Conservation (phyloP, 2,113 vertebrate species). For the Seriola quinqueradiata region DNA sequence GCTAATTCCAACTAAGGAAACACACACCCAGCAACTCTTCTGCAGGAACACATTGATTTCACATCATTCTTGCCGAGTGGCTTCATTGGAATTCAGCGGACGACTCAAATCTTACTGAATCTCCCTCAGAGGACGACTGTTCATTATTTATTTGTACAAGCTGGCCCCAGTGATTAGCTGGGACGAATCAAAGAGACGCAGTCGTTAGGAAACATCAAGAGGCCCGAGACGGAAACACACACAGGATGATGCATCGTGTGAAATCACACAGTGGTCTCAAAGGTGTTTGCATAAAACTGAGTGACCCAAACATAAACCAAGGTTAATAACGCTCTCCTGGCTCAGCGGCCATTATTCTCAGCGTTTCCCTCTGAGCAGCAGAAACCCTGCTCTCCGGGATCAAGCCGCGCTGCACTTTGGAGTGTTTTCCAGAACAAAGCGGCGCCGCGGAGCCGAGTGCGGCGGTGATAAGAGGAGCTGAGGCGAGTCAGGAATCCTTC, state of each 20-base stretch:
- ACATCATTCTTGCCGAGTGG: not conserved
- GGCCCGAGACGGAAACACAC: not conserved
- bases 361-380: not conserved
- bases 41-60: not conserved
- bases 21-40: not conserved
- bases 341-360: not conserved
- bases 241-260: not conserved
- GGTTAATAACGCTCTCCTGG: slow-evolving; percentile 15
- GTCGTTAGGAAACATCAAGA: too few relatives aligned
- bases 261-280: not conserved
- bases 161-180: not conserved
- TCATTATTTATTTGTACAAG: slow-evolving; percentile 8
- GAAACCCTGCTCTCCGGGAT: not conserved
- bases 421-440: not conserved
- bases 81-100: slow-evolving; percentile 25
- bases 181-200: slow-evolving; percentile 9
- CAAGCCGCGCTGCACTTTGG: not conserved
- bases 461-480: not conserved
- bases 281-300: not conserved
- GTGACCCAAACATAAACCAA: not conserved
- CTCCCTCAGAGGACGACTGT: not conserved
- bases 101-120: not conserved
- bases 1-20: too few relatives aligned
- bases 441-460: not conserved
- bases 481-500: not conserved